A percentile compares a stretch with the other conserved stretches of the same genome.
Evolutionary conservation across 2,113 vertebrate genomes (phyloP).

Genomic region (Menidia beryllina): DNA sequence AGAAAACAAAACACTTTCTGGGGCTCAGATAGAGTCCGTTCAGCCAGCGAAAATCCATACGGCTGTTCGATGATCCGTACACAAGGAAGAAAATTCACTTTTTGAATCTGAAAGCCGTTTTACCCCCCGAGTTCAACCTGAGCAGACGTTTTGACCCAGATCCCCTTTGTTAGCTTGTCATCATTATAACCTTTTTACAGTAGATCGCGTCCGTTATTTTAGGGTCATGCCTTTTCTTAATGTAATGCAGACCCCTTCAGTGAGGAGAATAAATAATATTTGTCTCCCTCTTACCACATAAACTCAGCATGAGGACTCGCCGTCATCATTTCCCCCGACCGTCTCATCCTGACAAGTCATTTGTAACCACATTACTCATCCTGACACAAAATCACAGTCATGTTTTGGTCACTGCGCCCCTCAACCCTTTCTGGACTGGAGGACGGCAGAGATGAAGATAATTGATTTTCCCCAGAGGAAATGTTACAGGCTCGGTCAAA

Average conservation of each 20-base stretch:
- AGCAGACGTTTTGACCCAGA: background rate
- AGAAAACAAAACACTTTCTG: background rate
- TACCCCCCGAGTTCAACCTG: conserved; percentile 3
- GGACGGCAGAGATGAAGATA: conserved; percentile 8
- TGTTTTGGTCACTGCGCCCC: conserved; percentile 20
- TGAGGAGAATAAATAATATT: conserved; percentile 37
- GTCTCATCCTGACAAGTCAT: conserved; percentile 53
- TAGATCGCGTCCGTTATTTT: conserved; percentile 19
- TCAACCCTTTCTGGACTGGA: background rate
- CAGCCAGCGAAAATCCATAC: conserved; percentile 48
- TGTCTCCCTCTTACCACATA: conserved; percentile 41
- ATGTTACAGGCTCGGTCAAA: conserved; percentile 29
- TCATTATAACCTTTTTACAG: conserved; percentile 23
- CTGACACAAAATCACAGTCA: conserved; percentile 55
- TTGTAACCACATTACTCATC: conserved; percentile 54
- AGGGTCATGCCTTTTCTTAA: conserved; percentile 24
- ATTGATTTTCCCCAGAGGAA: conserved; percentile 46
- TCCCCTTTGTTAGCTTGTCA: conserved; percentile 32
- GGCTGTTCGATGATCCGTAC: conserved; percentile 17
- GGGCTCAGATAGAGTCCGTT: conserved; percentile 18
- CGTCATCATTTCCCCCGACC: conserved; percentile 49
- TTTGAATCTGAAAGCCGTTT: background rate
- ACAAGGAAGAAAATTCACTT: too few species aligned
- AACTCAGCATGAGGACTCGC: conserved; percentile 38
- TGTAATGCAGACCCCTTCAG: conserved; percentile 20